These are phyloP conservation scores for Pomatostomus ruficeps DNA, from an alignment of 2,113 vertebrate species.

Conservation along the genomic window DNA sequence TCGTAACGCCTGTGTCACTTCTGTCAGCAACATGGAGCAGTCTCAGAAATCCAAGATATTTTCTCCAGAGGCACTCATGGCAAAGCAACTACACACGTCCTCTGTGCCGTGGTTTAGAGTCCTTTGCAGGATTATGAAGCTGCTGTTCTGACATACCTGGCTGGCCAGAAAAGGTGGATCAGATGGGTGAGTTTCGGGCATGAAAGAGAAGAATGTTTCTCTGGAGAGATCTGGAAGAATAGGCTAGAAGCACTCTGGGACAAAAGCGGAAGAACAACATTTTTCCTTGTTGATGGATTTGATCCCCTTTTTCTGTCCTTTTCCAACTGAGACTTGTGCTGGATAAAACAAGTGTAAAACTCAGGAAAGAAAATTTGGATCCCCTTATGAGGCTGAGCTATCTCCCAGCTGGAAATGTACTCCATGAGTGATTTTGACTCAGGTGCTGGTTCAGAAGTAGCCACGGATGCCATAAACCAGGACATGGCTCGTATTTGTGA, in stretches of 20 bases:
- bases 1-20: neutral
- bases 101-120: neutral
- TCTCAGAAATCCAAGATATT: neutral
- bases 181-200: neutral
- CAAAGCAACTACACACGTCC: neutral
- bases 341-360: neutral
- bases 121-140: neutral
- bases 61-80: neutral
- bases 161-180: neutral
- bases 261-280: neutral
- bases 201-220: neutral
- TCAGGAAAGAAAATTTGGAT: neutral
- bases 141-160: neutral
- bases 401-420: neutral
- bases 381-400: rapidly evolving
- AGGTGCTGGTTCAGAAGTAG: neutral
- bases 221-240: neutral
- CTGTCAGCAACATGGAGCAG: neutral
- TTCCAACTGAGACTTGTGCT: neutral
- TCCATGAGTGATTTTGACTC: neutral
- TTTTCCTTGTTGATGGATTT: neutral
- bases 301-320: neutral
- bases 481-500: rapidly evolving
- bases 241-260: neutral
- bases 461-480: neutral